Evolutionary conservation across 2,797 vertebrate species (phyloP), one percentile per base, ranked within the genome.

Genomic region (Ateles fusciceps): DNA sequence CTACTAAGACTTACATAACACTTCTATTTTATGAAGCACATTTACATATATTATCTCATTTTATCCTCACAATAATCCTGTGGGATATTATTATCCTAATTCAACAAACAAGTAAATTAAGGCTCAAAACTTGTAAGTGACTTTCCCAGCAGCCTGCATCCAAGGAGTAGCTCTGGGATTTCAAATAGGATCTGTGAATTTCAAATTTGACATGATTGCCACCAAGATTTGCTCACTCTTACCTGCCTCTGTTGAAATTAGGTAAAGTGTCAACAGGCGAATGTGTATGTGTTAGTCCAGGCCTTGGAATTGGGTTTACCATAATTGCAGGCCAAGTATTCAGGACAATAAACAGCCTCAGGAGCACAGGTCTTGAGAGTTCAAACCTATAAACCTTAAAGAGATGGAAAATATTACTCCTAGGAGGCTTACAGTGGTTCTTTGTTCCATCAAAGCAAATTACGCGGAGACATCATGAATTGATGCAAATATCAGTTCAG

Each of bases 301-400:
- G 14, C 36, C 9, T 76, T 50, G 17, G 21, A 75, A 26, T 71
- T 59, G 39, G 24, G 30, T 48, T 85, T 68, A 46, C 80, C 87
- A 6, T 94, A 95, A 96, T 48, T 92, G 79, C 24, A 92, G 55
- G 71, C 78, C 30, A 90, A 91, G 78, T 57, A 91, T 64, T 50
- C n/a, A 36, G 46, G 88, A 96, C 96, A 97, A 97, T 91, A 97
- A 96, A 96, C 81, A 91, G 90, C 36, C 86, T 95, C 15, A 1
- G 72, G 85, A 88, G 87, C 80, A 88, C 61, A 94, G 93, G 96
- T 95, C 95, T 93, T 74, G 26, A 94, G 78, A 96, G 95, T 92
- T 95, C 97, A 98, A 96, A 89, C 42, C 97, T 83, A 97, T 96
- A 97, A 95, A 95, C 94, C 89, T 92, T 97, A 46, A 96, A 92